Base-by-base conservation (phyloP, 1,140 invertebrate genomes). In the Conus ventricosus region DNA sequence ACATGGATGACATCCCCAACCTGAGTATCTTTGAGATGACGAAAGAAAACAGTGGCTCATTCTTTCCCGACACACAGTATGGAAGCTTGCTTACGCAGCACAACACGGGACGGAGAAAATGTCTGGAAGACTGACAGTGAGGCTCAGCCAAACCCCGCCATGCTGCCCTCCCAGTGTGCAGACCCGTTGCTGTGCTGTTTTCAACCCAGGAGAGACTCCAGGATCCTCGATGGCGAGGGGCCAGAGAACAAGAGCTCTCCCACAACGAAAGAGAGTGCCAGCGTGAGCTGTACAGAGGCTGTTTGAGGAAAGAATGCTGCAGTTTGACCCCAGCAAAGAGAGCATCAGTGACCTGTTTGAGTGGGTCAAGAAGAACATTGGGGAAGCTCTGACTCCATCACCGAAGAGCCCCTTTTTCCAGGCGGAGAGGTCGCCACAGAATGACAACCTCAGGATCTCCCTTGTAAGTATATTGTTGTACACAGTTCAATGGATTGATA, bases 371-470 rank as follows among this genome's bases (percentile, higher is more conserved):
- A 87, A 87, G 23, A 87, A 87, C 51, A 55, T 87, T 6, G 53
- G 51, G 57, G 85, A 87, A 78, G 85, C 71, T 55, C 27, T 87
- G 53, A 78, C 85, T 57, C 85, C 85, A 8, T 87, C 85, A 13
- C 85, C 85, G 4, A 87, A 27, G 25, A 87, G 85, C 75, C 85
- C 85, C 13, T 87, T 87, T 80, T 87, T 87, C 54, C 25, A n/a
- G 7, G 20, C 84, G 23, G 84, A 75, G n/a, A 39, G 5, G 54
- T 85, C 84, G 8, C 84, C 63, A 53, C 84, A 75, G 39, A 85
- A n/a, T 23, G 25, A 67, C 23, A 67, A 71, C 57, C 60, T 27
- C 27, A 6, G n/a, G 51, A 20, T 85, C 0, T 15, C 8, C 27
- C 25, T 27, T 13, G 84, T 75, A 53, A 53, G 67, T 75, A 27